Conservation (phyloP, 2,888 invertebrate genomes). For the Caenorhabditis macrosperma region DNA sequence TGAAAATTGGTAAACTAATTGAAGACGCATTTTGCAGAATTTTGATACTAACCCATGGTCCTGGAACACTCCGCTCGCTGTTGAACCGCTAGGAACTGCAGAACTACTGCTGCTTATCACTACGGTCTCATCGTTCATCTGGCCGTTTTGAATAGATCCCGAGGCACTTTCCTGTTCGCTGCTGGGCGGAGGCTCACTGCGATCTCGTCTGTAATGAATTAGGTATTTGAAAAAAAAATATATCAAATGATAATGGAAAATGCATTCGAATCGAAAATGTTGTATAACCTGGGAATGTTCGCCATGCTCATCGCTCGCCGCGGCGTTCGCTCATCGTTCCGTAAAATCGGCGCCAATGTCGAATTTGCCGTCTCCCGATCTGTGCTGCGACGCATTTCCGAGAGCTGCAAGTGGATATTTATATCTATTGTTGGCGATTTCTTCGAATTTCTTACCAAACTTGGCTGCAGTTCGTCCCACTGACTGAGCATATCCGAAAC, state of each 20-base stretch:
- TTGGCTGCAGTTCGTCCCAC: slow-evolving; percentile 65
- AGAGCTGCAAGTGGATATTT: slow-evolving; percentile 22
- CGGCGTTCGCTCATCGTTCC: slow-evolving; percentile 57
- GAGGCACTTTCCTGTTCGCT: slow-evolving; percentile 47
- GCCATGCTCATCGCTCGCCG: slow-evolving; percentile 67
- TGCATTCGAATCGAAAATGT: neutral
- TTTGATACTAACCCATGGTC: neutral
- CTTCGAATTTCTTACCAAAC: slow-evolving; percentile 32
- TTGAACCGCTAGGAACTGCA: neutral
- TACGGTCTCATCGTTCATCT: slow-evolving; percentile 20
- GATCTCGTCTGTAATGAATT: slow-evolving; percentile 58
- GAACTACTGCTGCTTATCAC: neutral
- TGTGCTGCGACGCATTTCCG: slow-evolving; percentile 55
- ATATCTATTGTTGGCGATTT: neutral
- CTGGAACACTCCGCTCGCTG: neutral
- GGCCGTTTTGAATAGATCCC: neutral
- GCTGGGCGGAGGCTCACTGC: slow-evolving; percentile 66
- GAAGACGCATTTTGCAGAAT: too few relatives aligned
- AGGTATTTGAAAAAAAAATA: neutral
- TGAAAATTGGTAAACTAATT: slow-evolving; percentile 1
- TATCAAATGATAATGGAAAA: too few relatives aligned
- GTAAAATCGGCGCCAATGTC: neutral
- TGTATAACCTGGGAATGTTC: slow-evolving; percentile 62
- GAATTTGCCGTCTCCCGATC: slow-evolving; percentile 48
- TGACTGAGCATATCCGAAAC: slow-evolving; percentile 71